phyloP scores from a whole-genome alignment of 2,888 invertebrate genomes.

The Chrysotoxum bicinctum region DNA sequence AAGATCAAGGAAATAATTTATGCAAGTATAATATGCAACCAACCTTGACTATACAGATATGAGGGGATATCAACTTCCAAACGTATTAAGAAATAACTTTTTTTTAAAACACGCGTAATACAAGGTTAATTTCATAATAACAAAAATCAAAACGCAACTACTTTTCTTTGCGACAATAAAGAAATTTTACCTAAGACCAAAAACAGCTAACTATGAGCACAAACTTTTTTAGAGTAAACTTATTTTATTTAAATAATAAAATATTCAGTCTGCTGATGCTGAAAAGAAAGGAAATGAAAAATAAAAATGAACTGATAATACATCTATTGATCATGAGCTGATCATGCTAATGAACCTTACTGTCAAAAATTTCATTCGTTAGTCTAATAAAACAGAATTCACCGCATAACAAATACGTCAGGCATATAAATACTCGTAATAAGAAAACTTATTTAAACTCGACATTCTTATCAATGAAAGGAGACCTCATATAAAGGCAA shows the following conservation, averaged over 20 bases:
- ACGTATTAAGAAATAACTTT: slow-evolving; percentile 9
- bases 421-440: not conserved
- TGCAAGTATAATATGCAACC: not conserved
- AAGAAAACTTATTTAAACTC: slow-evolving; percentile 3
- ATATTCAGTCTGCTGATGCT: not conserved
- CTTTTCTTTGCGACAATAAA: not conserved
- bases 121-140: slow-evolving; percentile 2
- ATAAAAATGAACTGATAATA: slow-evolving; percentile 24
- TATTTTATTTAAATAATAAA: slow-evolving; percentile 21
- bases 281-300: not conserved
- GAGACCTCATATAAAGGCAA: slow-evolving; percentile 9
- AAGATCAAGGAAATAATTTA: not conserved
- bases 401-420: not conserved
- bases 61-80: slow-evolving; percentile 6
- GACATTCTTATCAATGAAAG: slow-evolving; percentile 40
- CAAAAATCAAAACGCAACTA: slow-evolving; percentile 1
- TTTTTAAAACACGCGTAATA: not conserved
- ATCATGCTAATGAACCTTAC: slow-evolving; percentile 41
- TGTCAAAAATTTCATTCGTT: slow-evolving; percentile 14
- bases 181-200: not conserved
- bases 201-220: slow-evolving; percentile 9
- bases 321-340: slow-evolving; percentile 57
- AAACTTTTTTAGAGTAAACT: slow-evolving; percentile 6
- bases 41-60: not conserved
- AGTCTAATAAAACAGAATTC: slow-evolving; percentile 8